Percentiles rank a stretch among this genome's conserved stretches.
Evolutionary conservation across 2,888 invertebrate species (phyloP).

Genomic region (Caenorhabditis imperialis): DNA sequence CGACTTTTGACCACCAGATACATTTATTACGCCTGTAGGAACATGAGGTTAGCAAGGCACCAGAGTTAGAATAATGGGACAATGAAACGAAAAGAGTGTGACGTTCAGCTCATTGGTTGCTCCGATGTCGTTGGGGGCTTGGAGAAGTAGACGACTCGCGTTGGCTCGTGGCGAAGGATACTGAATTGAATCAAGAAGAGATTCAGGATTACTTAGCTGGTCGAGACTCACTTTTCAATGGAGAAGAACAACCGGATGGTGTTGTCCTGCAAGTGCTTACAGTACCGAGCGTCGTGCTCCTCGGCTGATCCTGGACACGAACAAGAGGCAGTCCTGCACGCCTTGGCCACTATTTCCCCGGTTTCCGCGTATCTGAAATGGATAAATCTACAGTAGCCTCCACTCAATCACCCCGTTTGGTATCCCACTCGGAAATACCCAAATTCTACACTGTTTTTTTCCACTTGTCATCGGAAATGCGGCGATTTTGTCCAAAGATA

Average conservation of each 20-base stretch:
- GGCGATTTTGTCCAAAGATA: conserved; percentile 36
- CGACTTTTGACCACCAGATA: neutral
- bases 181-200: conserved; percentile 1
- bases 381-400: neutral
- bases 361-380: conserved; percentile 69
- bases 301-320: conserved; percentile 71
- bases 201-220: neutral
- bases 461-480: conserved; percentile 3
- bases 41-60: neutral
- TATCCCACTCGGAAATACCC: neutral
- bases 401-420: too few species aligned
- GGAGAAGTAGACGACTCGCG: conserved; percentile 21
- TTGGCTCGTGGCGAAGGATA: conserved; percentile 8
- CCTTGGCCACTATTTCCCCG: conserved; percentile 66
- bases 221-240: conserved; percentile 63
- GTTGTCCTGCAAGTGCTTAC: conserved; percentile 53
- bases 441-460: conserved; percentile 6
- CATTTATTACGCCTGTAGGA: neutral
- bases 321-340: conserved; percentile 72
- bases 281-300: conserved; percentile 61
- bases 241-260: conserved; percentile 45
- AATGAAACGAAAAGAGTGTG: neutral
- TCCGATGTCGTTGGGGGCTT: conserved; percentile 3
- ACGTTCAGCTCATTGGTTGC: neutral
- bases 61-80: neutral